These are phyloP conservation scores for Potamarius usumacintae DNA, from an alignment of 2,113 vertebrate genomes.

Conservation along the genomic window DNA sequence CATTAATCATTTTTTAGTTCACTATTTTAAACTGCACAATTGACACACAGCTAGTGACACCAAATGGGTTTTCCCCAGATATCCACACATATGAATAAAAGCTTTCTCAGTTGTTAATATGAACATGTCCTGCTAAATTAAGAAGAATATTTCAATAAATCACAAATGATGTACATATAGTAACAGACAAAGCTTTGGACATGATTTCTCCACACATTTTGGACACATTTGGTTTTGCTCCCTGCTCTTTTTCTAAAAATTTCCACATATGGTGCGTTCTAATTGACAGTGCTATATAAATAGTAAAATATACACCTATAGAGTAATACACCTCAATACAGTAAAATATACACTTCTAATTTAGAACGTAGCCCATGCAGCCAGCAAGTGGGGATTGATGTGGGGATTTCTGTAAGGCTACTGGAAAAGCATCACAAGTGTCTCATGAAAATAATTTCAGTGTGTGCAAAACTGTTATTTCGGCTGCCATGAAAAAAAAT, in stretches of 20 bases:
- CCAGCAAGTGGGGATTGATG: background rate
- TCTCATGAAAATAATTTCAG: background rate
- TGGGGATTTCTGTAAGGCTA: background rate
- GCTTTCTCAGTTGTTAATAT: background rate
- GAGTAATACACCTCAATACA: background rate
- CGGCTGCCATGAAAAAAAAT: background rate
- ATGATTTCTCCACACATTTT: no score
- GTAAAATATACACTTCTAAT: background rate
- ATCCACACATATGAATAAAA: background rate
- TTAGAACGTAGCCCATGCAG: background rate
- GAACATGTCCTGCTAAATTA: background rate
- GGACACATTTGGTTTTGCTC: background rate
- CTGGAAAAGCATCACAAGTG: background rate
- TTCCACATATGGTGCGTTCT: background rate
- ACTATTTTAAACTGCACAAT: no score
- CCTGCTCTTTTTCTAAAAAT: background rate
- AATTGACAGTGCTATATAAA: background rate
- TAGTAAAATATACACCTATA: background rate
- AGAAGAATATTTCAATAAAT: background rate
- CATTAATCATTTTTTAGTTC: no score
- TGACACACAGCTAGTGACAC: background rate
- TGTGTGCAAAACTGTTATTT: background rate
- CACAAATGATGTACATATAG: background rate
- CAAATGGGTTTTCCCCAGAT: background rate
- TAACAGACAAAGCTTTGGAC: background rate